Evolutionary conservation across 2,113 vertebrate genomes (phyloP).

Genomic region (Atrichornis clamosus): DNA sequence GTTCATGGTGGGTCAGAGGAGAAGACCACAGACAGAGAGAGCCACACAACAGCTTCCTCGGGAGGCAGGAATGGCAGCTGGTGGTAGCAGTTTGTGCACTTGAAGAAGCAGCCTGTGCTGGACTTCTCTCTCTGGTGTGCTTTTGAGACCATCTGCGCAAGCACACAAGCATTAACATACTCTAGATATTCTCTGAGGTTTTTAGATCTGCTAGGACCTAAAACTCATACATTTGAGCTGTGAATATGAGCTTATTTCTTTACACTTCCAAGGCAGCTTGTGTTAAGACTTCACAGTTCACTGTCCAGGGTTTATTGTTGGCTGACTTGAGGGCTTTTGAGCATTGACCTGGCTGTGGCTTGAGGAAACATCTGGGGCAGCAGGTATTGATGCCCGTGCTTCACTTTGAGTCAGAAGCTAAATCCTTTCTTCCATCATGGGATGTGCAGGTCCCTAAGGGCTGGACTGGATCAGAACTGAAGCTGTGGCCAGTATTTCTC

Average conservation of each 20-base stretch:
- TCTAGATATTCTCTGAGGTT: background rate
- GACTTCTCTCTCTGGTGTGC: background rate
- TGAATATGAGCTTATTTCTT: background rate
- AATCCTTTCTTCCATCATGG: background rate
- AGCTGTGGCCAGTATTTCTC: background rate
- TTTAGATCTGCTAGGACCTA: background rate
- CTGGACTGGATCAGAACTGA: fast-evolving
- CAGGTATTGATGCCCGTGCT: background rate
- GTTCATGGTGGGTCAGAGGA: background rate
- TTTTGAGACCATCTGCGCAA: background rate
- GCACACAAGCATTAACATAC: background rate
- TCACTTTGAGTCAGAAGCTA: background rate
- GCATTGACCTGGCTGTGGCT: background rate
- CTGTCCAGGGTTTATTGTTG: background rate
- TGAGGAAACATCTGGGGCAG: background rate
- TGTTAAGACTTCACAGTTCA: background rate
- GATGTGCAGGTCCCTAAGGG: fast-evolving
- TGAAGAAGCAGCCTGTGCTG: background rate
- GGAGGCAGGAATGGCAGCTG: background rate
- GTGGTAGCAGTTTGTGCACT: no score
- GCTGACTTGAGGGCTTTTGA: background rate
- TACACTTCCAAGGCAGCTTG: background rate
- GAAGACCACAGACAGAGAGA: background rate
- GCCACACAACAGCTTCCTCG: background rate
- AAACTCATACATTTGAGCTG: background rate